Evolutionary conservation across 2,113 vertebrate genomes (phyloP), one percentile per base, ranked within the genome.

Genomic region (Bungarus multicinctus): DNA sequence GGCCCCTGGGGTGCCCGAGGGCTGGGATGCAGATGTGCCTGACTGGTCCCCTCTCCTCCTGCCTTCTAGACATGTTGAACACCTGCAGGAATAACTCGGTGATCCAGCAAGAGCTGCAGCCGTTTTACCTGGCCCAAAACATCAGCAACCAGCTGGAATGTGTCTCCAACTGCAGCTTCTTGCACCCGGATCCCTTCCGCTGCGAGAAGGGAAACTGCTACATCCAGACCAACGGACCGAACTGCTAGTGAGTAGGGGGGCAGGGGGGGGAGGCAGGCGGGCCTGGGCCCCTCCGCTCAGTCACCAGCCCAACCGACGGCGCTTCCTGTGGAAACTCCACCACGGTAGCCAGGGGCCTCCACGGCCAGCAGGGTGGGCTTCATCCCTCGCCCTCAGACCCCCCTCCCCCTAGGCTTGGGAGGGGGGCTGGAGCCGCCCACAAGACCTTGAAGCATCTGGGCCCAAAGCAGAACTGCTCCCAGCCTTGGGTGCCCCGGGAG

Each of bases 181-280:
- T 0, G 22, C 93, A 92, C 57, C n/a, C 60, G 0, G 0, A 58
- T 16, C 0, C 23, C n/a, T 94, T 87, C 1, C 0, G 23, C 23
- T 95, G 95, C 2, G 43, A 10, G n/a, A 69, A 57, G 1, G 95
- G 95, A 4, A 91, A 20, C 27, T 95, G 95, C 43, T 58, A 89
- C 16, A 43, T 95, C 27, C 87, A 54, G 22, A 0, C 0, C 0
- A 20, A 54, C 2, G 95, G 95, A 27, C 94, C 94, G 5, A 89
- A 6, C 10, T 95, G 95, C 94, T 94, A 91, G 95, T 95, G 85
- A 94, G 95, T 94, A 1, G 30, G 1, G 10, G 0, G 6, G 3
- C 25, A 1, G 7, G 2, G 6, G 23, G 0, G 22, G 30, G 3
- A 23, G 27, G 27, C 25, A 88, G 9, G 45, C 2, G 22, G 27